These are phyloP conservation scores for Hesperia comma DNA, from an alignment of 2,888 invertebrate genomes.

Conservation along the genomic window DNA sequence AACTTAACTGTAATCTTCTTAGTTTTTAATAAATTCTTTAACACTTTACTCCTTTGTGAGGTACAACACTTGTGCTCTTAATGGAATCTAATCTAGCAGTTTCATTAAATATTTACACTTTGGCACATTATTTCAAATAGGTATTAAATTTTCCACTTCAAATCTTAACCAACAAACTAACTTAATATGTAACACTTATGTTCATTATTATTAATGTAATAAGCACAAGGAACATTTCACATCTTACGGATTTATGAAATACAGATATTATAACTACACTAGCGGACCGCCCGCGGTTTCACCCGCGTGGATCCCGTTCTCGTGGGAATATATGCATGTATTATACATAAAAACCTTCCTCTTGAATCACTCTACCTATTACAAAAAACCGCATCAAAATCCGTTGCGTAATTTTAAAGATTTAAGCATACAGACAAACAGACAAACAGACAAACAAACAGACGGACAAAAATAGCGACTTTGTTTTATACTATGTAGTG, in stretches of 20 bases:
- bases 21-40: constrained; percentile 34
- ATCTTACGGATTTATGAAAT: background rate
- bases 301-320: no score
- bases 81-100: constrained; percentile 27
- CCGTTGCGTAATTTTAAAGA: no score
- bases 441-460: no score
- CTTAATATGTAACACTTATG: constrained; percentile 27
- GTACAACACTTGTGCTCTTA: constrained; percentile 23
- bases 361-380: no score
- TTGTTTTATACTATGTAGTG: no score
- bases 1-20: constrained; percentile 13
- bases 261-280: background rate
- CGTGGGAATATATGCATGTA: no score
- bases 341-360: no score
- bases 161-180: constrained; percentile 15
- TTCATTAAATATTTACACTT: constrained; percentile 28
- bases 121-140: constrained; percentile 34
- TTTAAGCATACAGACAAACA: no score
- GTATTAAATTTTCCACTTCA: constrained; percentile 8
- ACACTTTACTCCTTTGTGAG: constrained; percentile 24
- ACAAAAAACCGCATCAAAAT: no score
- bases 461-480: no score
- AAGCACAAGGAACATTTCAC: constrained; percentile 21
- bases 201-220: constrained; percentile 16
- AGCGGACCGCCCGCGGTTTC: no score